Conservation (phyloP, 2,797 vertebrate genomes). For the Delichon dasypus region DNA sequence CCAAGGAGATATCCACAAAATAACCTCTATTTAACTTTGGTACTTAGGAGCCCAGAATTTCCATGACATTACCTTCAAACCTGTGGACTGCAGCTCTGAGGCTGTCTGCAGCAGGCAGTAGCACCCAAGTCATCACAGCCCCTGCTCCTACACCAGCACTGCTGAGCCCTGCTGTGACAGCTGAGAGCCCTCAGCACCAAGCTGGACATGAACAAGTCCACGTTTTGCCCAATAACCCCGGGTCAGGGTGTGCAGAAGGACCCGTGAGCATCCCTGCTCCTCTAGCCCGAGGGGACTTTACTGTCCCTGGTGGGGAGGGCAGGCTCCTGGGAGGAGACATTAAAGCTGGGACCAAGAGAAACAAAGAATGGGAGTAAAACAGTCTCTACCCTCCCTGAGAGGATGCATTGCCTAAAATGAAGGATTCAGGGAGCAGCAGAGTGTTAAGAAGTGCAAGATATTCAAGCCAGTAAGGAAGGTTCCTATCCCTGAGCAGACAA, state of each 20-base stretch:
- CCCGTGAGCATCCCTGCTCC: neutral
- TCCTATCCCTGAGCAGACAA: neutral
- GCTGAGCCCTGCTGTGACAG: neutral
- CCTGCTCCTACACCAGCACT: neutral
- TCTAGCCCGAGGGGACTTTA: neutral
- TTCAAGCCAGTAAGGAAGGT: neutral
- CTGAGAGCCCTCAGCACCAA: neutral
- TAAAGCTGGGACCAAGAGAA: neutral
- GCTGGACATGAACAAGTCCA: accelerated
- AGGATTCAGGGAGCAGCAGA: neutral
- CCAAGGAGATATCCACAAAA: neutral
- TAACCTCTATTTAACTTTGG: neutral
- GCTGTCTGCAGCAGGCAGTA: neutral
- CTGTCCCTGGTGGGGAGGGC: neutral
- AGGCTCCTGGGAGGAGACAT: neutral
- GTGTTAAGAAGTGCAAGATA: neutral
- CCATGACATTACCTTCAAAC: neutral
- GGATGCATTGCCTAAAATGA: neutral
- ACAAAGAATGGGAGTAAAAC: neutral
- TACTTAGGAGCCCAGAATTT: neutral
- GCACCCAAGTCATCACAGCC: neutral
- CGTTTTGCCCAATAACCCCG: accelerated
- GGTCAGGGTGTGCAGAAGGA: neutral
- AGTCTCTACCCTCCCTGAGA: neutral
- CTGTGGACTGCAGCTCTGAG: accelerated